Evolutionary conservation across 1,140 invertebrate genomes (phyloP).

Genomic region (Drosophila parabipectinata): DNA sequence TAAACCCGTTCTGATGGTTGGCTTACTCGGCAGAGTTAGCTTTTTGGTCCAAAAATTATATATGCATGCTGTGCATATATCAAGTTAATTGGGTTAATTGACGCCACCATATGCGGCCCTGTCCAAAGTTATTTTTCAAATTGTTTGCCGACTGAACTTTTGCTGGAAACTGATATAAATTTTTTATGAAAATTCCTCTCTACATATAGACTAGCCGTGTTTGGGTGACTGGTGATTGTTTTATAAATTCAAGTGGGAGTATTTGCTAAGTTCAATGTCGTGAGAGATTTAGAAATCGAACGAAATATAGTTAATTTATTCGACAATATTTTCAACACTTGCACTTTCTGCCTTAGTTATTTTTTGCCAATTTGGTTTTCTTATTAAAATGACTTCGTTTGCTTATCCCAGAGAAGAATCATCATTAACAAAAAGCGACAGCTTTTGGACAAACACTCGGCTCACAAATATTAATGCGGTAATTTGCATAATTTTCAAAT

Average conservation of each 20-base stretch:
- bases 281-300: background rate
- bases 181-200: constrained; percentile 33
- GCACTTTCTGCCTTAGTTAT: constrained; percentile 7
- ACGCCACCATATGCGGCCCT: constrained; percentile 34
- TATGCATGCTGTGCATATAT: constrained; percentile 74
- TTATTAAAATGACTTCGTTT: constrained; percentile 18
- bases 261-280: constrained; percentile 4
- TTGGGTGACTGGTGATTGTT: background rate
- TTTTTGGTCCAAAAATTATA: constrained; percentile 53
- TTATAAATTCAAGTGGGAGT: constrained; percentile 13
- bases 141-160: constrained; percentile 4
- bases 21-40: constrained; percentile 10
- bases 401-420: constrained; percentile 33
- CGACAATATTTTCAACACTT: constrained; percentile 1
- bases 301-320: constrained; percentile 1
- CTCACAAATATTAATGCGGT: constrained; percentile 58
- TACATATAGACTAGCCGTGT: too few species aligned
- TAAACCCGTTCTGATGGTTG: background rate
- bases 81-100: constrained; percentile 80
- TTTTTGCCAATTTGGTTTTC: constrained; percentile 20
- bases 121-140: constrained; percentile 39
- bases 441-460: constrained; percentile 49
- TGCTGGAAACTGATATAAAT: constrained; percentile 19
- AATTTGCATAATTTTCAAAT: constrained; percentile 75
- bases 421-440: constrained; percentile 57